Conservation (phyloP, 2,113 vertebrate genomes). For the Scopus umbretta region DNA sequence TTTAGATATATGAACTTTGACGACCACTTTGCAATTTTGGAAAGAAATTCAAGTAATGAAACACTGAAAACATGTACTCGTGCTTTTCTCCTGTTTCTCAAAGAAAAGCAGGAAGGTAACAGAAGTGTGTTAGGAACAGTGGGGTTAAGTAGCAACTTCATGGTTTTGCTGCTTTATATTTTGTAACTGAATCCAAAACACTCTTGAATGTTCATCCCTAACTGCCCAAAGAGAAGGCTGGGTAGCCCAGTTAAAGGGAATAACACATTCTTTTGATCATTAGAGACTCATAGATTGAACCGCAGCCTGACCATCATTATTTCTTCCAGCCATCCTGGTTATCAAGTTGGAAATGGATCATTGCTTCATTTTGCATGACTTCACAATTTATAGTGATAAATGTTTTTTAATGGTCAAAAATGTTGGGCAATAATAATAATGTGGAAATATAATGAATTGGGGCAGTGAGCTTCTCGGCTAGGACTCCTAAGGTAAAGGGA, state of each 20-base stretch:
- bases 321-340: background rate
- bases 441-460: background rate
- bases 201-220: background rate
- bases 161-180: background rate
- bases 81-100: background rate
- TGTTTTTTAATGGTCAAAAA: background rate
- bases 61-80: background rate
- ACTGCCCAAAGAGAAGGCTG: background rate
- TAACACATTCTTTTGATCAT: background rate
- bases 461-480: background rate
- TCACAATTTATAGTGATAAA: background rate
- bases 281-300: background rate
- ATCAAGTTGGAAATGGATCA: background rate
- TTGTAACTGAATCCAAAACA: background rate
- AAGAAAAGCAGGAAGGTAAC: background rate
- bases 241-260: background rate
- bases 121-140: background rate
- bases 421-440: background rate
- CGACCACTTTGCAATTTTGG: background rate
- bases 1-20: background rate
- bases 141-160: background rate
- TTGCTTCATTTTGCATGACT: background rate
- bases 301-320: background rate
- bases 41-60: background rate
- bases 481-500: background rate